Conservation (phyloP, 2,888 invertebrate genomes). For the Brachypterus glaber region DNA sequence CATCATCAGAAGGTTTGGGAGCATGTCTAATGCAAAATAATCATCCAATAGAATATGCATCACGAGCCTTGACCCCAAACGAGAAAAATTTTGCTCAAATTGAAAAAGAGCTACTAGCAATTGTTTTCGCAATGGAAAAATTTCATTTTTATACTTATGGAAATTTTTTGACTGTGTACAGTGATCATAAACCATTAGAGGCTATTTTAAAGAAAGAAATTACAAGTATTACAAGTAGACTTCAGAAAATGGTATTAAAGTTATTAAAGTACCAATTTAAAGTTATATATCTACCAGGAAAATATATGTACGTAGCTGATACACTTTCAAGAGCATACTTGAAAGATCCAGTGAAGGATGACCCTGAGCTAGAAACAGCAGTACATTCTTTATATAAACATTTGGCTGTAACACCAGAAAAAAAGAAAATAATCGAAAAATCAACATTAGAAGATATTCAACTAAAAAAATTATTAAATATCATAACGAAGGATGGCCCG, state of each 20-base stretch:
- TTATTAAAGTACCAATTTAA: slow-evolving; percentile 18
- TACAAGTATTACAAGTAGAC: slow-evolving; percentile 11
- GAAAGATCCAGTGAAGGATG: slow-evolving; percentile 11
- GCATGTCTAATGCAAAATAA: slow-evolving; percentile 18
- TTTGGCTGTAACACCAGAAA: slow-evolving; percentile 18
- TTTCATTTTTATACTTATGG: slow-evolving; percentile 30
- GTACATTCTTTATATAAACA: slow-evolving; percentile 10
- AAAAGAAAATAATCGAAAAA: slow-evolving; percentile 14
- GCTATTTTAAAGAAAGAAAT: slow-evolving; percentile 21
- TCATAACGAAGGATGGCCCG: slow-evolving; percentile 18
- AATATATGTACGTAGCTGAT: slow-evolving; percentile 19
- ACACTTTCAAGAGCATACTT: slow-evolving; percentile 14
- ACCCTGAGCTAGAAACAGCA: slow-evolving; percentile 11
- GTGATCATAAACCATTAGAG: slow-evolving; percentile 28
- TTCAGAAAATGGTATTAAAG: slow-evolving; percentile 21
- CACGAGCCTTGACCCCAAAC: slow-evolving; percentile 15
- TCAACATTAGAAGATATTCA: slow-evolving; percentile 13
- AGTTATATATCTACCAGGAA: slow-evolving; percentile 21
- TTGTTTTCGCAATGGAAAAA: slow-evolving; percentile 25
- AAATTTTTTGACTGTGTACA: slow-evolving; percentile 20
- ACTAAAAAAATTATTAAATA: slow-evolving; percentile 11
- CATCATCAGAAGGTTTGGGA: slow-evolving; percentile 16
- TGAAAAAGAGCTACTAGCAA: slow-evolving; percentile 31
- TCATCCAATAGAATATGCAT: slow-evolving; percentile 16
- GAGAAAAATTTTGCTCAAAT: slow-evolving; percentile 28